Conservation (phyloP, 2,888 invertebrate genomes). For the Tipula helvola region DNA sequence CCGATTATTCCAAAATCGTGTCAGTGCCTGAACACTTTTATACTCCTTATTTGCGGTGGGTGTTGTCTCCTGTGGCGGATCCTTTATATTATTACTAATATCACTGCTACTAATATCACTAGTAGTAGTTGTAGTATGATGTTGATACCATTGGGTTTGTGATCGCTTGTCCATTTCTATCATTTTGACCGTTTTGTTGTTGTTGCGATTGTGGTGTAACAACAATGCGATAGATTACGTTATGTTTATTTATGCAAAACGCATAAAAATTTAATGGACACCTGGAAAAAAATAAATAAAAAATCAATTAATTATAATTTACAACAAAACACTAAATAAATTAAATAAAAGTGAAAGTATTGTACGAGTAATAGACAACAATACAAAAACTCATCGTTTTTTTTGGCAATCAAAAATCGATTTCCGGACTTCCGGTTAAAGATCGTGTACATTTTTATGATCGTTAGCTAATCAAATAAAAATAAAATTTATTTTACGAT, state of each 20-base stretch:
- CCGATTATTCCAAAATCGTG: slow-evolving; percentile 33
- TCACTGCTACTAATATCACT: not conserved
- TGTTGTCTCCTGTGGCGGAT: not conserved
- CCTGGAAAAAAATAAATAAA: not conserved
- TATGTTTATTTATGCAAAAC: not conserved
- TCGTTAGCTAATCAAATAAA: not conserved
- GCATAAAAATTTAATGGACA: not conserved
- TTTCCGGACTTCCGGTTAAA: not conserved
- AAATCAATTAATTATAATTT: not conserved
- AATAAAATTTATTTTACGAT: not conserved
- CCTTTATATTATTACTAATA: not conserved
- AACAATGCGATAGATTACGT: not conserved
- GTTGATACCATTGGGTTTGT: not conserved
- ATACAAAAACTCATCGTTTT: not conserved
- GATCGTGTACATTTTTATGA: not conserved
- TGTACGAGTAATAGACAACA: not conserved
- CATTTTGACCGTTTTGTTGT: not conserved
- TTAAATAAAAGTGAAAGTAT: not conserved
- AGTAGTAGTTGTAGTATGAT: not conserved
- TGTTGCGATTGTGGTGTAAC: not conserved
- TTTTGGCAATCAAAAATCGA: not conserved
- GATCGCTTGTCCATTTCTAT: not conserved
- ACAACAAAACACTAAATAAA: not conserved
- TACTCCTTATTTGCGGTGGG: slow-evolving; percentile 21
- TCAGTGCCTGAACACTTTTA: slow-evolving; percentile 31